Evolutionary conservation across 35 echinoderm and acorn worm genomes (phyloP), one percentile per base, ranked within the genome.

Genomic region (Chiridota heheva): DNA sequence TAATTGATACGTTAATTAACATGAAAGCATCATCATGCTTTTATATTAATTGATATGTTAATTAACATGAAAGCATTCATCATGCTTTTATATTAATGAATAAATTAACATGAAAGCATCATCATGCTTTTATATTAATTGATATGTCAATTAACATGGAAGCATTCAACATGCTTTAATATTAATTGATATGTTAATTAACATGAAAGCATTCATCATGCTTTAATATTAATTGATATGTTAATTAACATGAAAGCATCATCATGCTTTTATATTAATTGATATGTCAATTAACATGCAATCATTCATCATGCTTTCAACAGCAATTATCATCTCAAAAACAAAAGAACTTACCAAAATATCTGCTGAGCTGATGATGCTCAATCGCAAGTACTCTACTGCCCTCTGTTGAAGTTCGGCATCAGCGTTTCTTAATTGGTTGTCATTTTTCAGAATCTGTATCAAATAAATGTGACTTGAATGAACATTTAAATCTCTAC

Each of bases 371-470:
- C 89, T 91, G 4, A 81, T 76, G 32, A 84, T 81, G 56, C 89
- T 92, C 41, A 98, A 81, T 37, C 88, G 81, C 13, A 98, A 86
- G 60, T 98, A 98, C 45, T 98, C 95, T 76, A 98, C 95, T n/a
- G 95, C 95, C 63, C 95, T 70, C 81, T 98, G 95, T 81, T 98
- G 95, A 17, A 98, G 89, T 33, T 98, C 95, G 45, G 95, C 95
- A 63, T 98, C 95, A 49, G 95, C 95, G 66, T 98, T 98, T 48
- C 89, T 86, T 42, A 98, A 73, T 37, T 98, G 95, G 60, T 98
- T 98, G 40, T 98, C 95, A 60, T 77, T 98, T 67, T 87, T 78
- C 7, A 98, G 78, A 59, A 97, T 81, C 94, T 97, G 65, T 3
- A 57, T 40, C 7, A 48, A 62, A 13, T 8, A 8, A 78, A 59